Percentiles rank a stretch among this genome's conserved stretches.
phyloP scores from a whole-genome alignment of 2,113 vertebrate species.

The Triplophysa rosa region DNA sequence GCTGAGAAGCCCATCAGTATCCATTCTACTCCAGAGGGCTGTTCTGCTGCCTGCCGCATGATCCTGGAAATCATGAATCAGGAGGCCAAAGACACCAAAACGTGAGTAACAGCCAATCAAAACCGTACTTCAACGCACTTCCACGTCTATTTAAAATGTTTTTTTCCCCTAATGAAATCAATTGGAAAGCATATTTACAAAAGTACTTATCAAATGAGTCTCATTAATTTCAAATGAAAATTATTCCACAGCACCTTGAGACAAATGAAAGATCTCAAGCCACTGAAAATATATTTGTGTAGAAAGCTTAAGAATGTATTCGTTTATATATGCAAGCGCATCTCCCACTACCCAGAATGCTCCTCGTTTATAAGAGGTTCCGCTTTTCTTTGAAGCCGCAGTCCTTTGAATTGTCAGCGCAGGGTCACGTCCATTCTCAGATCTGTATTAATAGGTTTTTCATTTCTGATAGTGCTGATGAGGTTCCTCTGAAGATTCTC shows the following conservation, averaged over 20 bases:
- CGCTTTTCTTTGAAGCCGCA: background rate
- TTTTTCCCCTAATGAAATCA: too few species aligned
- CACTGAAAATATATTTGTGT: too few species aligned
- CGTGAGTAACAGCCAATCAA: constrained; percentile 70
- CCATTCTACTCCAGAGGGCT: constrained; percentile 92
- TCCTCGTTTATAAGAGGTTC: background rate
- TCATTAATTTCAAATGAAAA: too few species aligned
- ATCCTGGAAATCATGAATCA: constrained; percentile 97
- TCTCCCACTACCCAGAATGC: background rate
- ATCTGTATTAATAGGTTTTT: background rate
- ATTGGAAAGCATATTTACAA: too few species aligned
- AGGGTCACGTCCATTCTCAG: background rate
- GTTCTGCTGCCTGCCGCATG: constrained; percentile 90
- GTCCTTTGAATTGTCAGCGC: background rate
- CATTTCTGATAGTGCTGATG: constrained; percentile 79
- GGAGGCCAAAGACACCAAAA: constrained; percentile 96
- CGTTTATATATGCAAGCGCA: background rate
- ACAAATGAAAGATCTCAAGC: too few species aligned
- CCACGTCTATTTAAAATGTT: too few species aligned
- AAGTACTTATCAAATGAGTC: too few species aligned
- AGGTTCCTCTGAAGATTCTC: constrained; percentile 93
- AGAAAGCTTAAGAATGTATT: too few species aligned
- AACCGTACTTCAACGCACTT: background rate
- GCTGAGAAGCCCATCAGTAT: constrained; percentile 96
- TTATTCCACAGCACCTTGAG: too few species aligned